These are phyloP conservation scores for Steatocranus sp. DNA, from an alignment of 2,797 vertebrate genomes.

Conservation along the genomic window DNA sequence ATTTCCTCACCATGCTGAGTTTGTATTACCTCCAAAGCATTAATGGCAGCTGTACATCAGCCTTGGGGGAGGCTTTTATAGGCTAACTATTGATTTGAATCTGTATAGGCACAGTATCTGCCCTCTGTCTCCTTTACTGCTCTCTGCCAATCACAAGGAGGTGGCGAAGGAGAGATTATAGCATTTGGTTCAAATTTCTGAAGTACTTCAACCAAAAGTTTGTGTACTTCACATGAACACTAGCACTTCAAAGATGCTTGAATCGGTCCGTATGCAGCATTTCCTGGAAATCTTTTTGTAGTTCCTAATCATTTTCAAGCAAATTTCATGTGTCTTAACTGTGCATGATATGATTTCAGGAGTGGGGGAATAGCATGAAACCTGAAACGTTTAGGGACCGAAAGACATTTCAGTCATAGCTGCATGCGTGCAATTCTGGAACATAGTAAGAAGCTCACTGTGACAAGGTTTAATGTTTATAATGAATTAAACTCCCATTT, in stretches of 20 bases:
- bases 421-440: conserved; percentile 13
- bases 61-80: neutral
- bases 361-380: neutral
- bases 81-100: neutral
- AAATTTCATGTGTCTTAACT: neutral
- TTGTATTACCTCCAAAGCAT: conserved; percentile 10
- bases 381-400: neutral
- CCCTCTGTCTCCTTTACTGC: neutral
- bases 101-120: neutral
- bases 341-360: conserved; percentile 3
- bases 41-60: neutral
- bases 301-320: neutral
- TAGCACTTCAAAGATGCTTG: neutral
- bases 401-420: conserved; percentile 5
- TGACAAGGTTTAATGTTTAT: conserved; percentile 19
- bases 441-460: conserved; percentile 7
- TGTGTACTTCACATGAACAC: neutral
- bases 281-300: neutral
- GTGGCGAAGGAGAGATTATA: neutral
- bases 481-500: conserved; percentile 28
- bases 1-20: conserved; percentile 1
- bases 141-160: neutral
- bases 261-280: neutral
- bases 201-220: neutral
- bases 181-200: neutral